Evolutionary conservation across 35 echinoderm and acorn worm genomes (phyloP).

Genomic region (Acanthaster planci): DNA sequence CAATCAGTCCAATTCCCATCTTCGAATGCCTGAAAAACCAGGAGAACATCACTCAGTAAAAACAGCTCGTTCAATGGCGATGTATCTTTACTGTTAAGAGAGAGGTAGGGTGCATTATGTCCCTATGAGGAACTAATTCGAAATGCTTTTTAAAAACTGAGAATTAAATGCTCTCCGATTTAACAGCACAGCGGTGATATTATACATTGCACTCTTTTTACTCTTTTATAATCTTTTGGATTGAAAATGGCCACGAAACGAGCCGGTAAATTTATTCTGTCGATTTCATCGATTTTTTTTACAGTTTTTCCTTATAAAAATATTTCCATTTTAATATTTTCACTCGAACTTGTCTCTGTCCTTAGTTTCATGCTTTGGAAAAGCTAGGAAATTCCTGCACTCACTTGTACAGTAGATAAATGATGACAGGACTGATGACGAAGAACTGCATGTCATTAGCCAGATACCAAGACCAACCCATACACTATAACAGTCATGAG

Average conservation of each 20-base stretch:
- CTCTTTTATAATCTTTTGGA: background rate
- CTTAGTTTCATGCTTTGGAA: background rate
- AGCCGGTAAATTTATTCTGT: background rate
- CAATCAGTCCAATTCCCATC: conserved; percentile 18
- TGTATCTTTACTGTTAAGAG: background rate
- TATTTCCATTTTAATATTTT: too few relatives aligned
- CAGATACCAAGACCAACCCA: conserved; percentile 92
- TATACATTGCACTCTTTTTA: background rate
- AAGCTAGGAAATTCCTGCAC: too few relatives aligned
- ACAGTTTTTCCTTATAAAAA: background rate
- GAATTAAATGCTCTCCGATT: too few relatives aligned
- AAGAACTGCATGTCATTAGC: conserved; percentile 87
- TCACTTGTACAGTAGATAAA: conserved; percentile 73
- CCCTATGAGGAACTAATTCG: background rate
- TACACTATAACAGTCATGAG: conserved; percentile 52
- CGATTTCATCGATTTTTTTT: background rate
- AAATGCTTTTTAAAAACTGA: background rate
- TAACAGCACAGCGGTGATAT: too few relatives aligned
- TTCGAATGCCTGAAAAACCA: background rate
- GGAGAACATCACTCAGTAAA: background rate
- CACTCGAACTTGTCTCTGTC: too few relatives aligned
- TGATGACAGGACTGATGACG: conserved; percentile 74
- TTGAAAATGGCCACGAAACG: background rate
- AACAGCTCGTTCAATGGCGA: background rate
- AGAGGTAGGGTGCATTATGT: background rate